Conservation (phyloP, 2,797 vertebrate genomes). For the Tiaroga cobitis region DNA sequence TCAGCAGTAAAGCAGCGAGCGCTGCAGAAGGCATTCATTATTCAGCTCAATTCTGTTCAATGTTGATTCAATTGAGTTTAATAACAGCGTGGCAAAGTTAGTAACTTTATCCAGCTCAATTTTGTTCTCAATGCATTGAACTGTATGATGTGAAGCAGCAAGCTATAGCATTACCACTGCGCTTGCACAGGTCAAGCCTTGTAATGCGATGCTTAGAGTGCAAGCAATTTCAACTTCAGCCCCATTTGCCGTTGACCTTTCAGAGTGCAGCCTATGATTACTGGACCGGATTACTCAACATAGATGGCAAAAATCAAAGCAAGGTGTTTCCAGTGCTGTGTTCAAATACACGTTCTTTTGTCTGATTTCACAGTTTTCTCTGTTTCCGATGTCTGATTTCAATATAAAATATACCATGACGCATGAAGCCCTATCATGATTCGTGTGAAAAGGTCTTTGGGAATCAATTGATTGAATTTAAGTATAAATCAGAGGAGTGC, state of each 20-base stretch:
- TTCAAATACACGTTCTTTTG: background rate
- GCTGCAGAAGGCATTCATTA: background rate
- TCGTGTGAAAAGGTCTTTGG: background rate
- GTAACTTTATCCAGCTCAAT: background rate
- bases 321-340: background rate
- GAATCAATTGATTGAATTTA: background rate
- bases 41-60: background rate
- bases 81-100: background rate
- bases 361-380: background rate
- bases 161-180: background rate
- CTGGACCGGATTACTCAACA: background rate
- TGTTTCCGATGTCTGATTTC: background rate
- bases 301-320: background rate
- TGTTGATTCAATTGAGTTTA: background rate
- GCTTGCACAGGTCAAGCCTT: background rate
- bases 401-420: background rate
- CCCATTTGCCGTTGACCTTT: background rate
- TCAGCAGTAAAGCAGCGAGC: background rate
- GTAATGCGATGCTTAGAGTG: background rate
- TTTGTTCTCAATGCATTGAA: background rate
- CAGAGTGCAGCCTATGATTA: background rate
- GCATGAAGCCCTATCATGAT: background rate
- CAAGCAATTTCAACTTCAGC: background rate
- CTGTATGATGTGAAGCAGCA: background rate
- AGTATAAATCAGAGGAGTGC: background rate